A percentile compares a stretch with the other conserved stretches of the same genome.
Conservation (phyloP, 2,797 vertebrate genomes). For the Rhinoraja longicauda region DNA sequence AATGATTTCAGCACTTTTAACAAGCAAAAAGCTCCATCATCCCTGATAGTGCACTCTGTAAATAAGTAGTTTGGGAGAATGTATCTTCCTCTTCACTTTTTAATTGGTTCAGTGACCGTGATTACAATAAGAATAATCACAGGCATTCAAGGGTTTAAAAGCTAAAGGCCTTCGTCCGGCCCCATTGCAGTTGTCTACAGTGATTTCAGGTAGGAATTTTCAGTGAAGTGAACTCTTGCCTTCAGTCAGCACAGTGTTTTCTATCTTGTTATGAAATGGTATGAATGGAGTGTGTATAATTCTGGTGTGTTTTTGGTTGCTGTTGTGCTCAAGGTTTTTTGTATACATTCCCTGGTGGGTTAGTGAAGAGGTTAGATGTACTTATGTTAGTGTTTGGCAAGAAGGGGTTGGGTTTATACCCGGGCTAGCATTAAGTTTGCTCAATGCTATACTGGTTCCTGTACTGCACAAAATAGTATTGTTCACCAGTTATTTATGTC, state of each 20-base stretch:
- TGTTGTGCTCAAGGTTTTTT: neutral
- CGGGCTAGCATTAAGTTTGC: neutral
- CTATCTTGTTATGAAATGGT: neutral
- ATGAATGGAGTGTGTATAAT: neutral
- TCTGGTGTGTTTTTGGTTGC: neutral
- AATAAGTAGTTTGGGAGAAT: neutral
- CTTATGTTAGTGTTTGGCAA: neutral
- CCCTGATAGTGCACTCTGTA: neutral
- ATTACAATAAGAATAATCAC: neutral
- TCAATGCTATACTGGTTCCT: neutral
- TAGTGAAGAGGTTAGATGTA: neutral
- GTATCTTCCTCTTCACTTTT: neutral
- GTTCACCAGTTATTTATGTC: neutral
- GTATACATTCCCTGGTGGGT: neutral
- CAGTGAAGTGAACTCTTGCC: neutral
- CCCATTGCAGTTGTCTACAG: neutral
- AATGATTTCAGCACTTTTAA: conserved; percentile 25
- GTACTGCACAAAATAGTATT: neutral
- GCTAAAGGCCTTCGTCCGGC: neutral
- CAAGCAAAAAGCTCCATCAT: conserved; percentile 7
- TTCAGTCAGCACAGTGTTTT: neutral
- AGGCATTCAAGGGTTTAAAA: neutral
- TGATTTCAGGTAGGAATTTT: conserved; percentile 19
- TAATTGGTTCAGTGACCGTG: neutral
- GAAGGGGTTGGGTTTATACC: neutral